phyloP scores from a whole-genome alignment of 2,113 vertebrate genomes.

The Salvator merianae region DNA sequence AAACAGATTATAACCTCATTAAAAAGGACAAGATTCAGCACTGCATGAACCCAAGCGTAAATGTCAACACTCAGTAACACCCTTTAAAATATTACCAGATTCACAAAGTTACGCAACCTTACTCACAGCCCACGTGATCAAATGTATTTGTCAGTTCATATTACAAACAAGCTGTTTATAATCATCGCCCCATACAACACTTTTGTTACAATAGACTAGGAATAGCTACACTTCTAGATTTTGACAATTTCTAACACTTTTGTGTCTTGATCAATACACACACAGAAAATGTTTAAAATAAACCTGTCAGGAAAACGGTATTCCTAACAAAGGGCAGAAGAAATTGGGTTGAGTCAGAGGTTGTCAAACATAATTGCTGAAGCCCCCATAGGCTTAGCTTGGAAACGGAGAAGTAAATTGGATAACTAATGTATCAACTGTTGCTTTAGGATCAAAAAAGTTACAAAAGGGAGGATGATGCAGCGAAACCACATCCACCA shows the following conservation, averaged over 20 bases:
- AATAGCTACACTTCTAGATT: neutral
- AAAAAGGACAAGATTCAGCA: too few relatives aligned
- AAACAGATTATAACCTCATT: too few relatives aligned
- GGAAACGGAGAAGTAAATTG: neutral
- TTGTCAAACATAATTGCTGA: neutral
- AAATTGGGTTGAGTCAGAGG: neutral
- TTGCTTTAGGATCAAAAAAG: neutral
- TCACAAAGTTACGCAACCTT: neutral
- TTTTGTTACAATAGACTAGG: neutral
- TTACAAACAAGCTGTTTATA: neutral
- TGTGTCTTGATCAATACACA: neutral
- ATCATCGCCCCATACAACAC: neutral
- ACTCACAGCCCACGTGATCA: neutral
- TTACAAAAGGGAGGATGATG: neutral
- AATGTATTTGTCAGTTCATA: too few relatives aligned
- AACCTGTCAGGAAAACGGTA: neutral
- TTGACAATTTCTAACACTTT: neutral
- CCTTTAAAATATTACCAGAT: neutral
- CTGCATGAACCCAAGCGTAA: neutral
- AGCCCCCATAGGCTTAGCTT: too few relatives aligned
- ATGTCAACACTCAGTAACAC: neutral
- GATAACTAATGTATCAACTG: neutral
- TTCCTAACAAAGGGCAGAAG: neutral
- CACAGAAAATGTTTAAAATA: neutral
- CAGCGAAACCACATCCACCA: neutral